Percentiles rank a stretch among this genome's conserved stretches.
Evolutionary conservation across 2,888 invertebrate genomes (phyloP).

Genomic region (Phortica okadai): DNA sequence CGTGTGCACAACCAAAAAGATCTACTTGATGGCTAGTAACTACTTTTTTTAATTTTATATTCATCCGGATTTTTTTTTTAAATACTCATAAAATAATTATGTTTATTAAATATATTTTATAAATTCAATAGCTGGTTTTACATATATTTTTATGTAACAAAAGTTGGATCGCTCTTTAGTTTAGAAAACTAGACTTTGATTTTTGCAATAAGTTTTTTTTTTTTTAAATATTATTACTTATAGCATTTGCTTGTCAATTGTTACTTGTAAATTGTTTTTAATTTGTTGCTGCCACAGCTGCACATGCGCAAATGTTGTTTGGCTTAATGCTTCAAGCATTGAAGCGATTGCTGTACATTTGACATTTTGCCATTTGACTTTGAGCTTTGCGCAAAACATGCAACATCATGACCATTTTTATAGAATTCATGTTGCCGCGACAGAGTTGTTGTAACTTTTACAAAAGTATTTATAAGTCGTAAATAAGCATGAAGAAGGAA

Average conservation of each 20-base stretch:
- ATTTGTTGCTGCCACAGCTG: neutral
- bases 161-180: too few relatives aligned
- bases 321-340: neutral
- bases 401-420: neutral
- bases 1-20: too few relatives aligned
- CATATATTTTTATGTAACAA: too few relatives aligned
- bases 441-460: neutral
- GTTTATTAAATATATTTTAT: too few relatives aligned
- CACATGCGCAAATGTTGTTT: neutral
- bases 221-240: neutral
- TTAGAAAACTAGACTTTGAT: too few relatives aligned
- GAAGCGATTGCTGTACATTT: neutral
- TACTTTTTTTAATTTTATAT: too few relatives aligned
- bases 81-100: too few relatives aligned
- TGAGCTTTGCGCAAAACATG: neutral
- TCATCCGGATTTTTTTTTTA: too few relatives aligned
- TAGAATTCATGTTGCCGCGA: neutral
- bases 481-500: neutral
- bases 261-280: neutral
- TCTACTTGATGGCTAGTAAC: too few relatives aligned
- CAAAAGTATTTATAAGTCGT: neutral
- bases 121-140: too few relatives aligned
- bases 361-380: neutral
- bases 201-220: neutral
- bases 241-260: neutral